These are phyloP conservation scores for Syngnathoides biaculeatus DNA, from an alignment of 2,113 vertebrate genomes.

Conservation along the genomic window DNA sequence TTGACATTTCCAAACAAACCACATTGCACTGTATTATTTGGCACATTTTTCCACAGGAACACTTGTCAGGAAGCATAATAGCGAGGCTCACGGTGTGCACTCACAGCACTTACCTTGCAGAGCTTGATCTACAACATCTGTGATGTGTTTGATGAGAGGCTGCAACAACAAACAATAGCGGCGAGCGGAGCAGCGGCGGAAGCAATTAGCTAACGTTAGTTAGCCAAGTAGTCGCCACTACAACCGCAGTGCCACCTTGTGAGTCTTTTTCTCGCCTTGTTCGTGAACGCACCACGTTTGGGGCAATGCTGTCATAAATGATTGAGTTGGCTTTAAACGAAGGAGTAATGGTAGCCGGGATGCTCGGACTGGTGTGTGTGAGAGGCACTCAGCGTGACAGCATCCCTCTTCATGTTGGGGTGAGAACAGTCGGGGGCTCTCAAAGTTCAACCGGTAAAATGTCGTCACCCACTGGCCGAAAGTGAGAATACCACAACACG, in stretches of 20 bases:
- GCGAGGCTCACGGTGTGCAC: slow-evolving; percentile 27
- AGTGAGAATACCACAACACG: slow-evolving; percentile 36
- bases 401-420: slow-evolving; percentile 73
- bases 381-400: slow-evolving; percentile 72
- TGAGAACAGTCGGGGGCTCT: slow-evolving; percentile 68
- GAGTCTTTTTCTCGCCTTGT: slow-evolving; percentile 44
- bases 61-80: slow-evolving; percentile 6
- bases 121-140: slow-evolving; percentile 80
- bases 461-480: slow-evolving; percentile 65
- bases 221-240: slow-evolving; percentile 70
- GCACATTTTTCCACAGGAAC: background rate
- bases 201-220: slow-evolving; percentile 71
- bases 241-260: slow-evolving; percentile 68
- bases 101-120: slow-evolving; percentile 73
- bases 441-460: slow-evolving; percentile 69
- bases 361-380: slow-evolving; percentile 68
- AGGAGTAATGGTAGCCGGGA: slow-evolving; percentile 72
- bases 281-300: slow-evolving; percentile 48
- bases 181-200: slow-evolving; percentile 34
- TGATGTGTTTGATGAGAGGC: slow-evolving; percentile 75
- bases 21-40: slow-evolving; percentile 22
- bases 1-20: slow-evolving; percentile 50
- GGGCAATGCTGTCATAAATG: slow-evolving; percentile 66
- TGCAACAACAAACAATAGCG: slow-evolving; percentile 77
- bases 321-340: slow-evolving; percentile 64